These are phyloP conservation scores for Drosophila littoralis DNA, from an alignment of 1,140 invertebrate genomes.

Conservation along the genomic window DNA sequence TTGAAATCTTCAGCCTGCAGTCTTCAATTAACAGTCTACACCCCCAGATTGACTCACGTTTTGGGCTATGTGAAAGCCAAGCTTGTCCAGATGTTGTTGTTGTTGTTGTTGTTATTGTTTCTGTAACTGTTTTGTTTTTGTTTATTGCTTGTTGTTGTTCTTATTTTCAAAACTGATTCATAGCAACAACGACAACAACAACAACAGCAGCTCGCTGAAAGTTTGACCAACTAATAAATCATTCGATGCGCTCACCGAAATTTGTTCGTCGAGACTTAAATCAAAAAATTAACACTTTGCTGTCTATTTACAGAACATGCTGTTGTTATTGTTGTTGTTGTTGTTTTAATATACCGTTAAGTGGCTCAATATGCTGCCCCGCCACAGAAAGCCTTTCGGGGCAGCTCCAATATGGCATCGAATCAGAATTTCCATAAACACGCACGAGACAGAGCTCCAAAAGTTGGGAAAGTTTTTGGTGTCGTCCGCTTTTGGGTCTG, in stretches of 20 bases:
- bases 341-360: slow-evolving; percentile 54
- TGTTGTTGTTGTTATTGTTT: slow-evolving; percentile 15
- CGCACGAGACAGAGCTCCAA: background rate
- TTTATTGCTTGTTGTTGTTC: slow-evolving; percentile 21
- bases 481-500: background rate
- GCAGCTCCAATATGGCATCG: slow-evolving; percentile 24
- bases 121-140: background rate
- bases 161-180: slow-evolving; percentile 6
- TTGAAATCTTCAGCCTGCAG: slow-evolving; percentile 9
- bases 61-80: slow-evolving; percentile 57
- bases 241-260: slow-evolving; percentile 27
- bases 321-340: slow-evolving; percentile 11
- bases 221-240: slow-evolving; percentile 28
- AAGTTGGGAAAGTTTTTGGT: slow-evolving; percentile 57
- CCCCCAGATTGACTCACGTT: slow-evolving; percentile 27
- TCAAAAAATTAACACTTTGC: slow-evolving; percentile 63
- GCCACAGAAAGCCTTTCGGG: slow-evolving; percentile 25
- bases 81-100: slow-evolving; percentile 23
- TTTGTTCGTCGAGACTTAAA: background rate
- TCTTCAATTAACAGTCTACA: slow-evolving; percentile 15
- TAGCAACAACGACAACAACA: slow-evolving; percentile 14
- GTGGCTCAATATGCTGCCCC: slow-evolving; percentile 63
- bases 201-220: slow-evolving; percentile 4
- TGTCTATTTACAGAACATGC: slow-evolving; percentile 49
- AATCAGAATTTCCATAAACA: slow-evolving; percentile 37